Conservation (phyloP, 2,888 invertebrate genomes). For the Drosophila niveifrons region DNA sequence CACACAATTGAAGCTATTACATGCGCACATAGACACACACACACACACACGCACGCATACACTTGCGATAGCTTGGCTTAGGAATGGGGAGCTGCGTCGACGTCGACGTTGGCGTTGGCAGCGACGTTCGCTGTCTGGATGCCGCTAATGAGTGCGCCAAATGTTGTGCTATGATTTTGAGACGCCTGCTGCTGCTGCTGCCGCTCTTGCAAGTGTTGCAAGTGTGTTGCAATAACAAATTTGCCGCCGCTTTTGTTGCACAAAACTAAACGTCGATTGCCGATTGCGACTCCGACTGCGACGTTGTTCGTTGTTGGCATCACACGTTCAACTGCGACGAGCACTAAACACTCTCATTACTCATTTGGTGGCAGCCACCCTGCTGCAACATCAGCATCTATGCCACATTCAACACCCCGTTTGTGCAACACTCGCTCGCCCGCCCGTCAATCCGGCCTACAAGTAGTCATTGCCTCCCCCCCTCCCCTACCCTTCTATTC, state of each 20-base stretch:
- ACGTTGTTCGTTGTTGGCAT: slow-evolving; percentile 44
- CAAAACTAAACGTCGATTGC: neutral
- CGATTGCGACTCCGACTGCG: slow-evolving; percentile 12
- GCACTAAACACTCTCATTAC: slow-evolving; percentile 76
- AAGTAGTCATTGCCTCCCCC: slow-evolving; percentile 17
- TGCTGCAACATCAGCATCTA: neutral
- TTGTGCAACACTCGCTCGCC: neutral
- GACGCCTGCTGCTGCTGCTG: slow-evolving; percentile 12
- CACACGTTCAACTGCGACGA: slow-evolving; percentile 63
- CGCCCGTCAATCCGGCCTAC: slow-evolving; percentile 34
- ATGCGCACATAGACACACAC: slow-evolving; percentile 44
- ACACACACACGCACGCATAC: slow-evolving; percentile 25
- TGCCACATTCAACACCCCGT: neutral
- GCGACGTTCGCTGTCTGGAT: slow-evolving; percentile 3
- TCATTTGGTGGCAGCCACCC: slow-evolving; percentile 42
- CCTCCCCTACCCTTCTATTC: neutral
- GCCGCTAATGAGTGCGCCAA: slow-evolving; percentile 62
- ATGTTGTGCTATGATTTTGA: slow-evolving; percentile 60
- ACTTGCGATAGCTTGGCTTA: neutral
- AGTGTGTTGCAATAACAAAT: too few relatives aligned
- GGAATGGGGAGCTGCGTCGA: neutral
- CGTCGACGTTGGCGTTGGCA: neutral
- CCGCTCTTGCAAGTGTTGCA: neutral
- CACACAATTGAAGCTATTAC: slow-evolving; percentile 77
- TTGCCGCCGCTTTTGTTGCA: too few relatives aligned